phyloP scores from a whole-genome alignment of 2,113 vertebrate species.

The Myodes glareolus region DNA sequence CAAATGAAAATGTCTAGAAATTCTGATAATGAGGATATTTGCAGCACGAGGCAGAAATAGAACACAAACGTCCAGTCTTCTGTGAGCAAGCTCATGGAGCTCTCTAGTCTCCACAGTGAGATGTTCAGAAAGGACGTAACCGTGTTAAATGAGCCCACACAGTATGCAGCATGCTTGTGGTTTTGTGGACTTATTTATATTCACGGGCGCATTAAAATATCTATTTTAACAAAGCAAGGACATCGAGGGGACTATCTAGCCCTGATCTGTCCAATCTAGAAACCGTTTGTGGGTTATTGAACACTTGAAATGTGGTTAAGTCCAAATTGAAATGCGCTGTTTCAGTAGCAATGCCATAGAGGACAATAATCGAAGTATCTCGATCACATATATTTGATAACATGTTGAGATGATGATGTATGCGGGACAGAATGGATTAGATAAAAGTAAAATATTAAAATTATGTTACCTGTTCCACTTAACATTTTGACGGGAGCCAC shows the following conservation, averaged over 20 bases:
- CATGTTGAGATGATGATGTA: not conserved
- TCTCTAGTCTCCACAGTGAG: not conserved
- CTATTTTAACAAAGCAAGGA: not conserved
- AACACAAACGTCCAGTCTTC: not conserved
- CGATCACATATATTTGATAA: not conserved
- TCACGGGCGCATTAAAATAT: not conserved
- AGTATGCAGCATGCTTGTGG: not conserved
- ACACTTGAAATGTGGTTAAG: not conserved
- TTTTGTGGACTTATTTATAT: not conserved
- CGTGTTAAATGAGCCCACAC: not conserved
- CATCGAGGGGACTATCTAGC: not conserved
- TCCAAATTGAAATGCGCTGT: not conserved
- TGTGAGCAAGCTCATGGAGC: not conserved
- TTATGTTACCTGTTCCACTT: not conserved
- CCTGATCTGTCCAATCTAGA: not conserved
- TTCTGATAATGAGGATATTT: constrained; percentile 6
- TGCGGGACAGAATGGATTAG: not conserved
- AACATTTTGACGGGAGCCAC: not conserved
- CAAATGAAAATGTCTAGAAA: not conserved
- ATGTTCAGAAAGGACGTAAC: not conserved
- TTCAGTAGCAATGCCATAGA: not conserved
- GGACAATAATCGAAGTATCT: not conserved
- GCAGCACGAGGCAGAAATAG: not conserved
- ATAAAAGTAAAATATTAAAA: constrained; percentile 7
- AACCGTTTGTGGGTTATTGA: not conserved